These are phyloP conservation scores for Ophion costatus DNA, from an alignment of 2,888 invertebrate genomes.

Conservation along the genomic window DNA sequence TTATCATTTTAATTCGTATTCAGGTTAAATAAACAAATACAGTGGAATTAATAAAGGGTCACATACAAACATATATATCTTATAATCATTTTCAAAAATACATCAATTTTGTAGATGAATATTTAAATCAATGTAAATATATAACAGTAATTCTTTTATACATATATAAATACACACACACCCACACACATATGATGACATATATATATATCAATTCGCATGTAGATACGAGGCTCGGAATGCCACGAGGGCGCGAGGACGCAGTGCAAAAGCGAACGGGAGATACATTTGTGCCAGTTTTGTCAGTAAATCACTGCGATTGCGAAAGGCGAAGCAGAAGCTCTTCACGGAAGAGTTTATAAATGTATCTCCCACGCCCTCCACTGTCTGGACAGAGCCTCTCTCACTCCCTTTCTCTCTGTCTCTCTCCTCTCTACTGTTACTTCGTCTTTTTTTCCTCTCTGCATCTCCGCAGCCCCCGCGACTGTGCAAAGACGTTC, in stretches of 20 bases:
- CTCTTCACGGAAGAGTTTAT: conserved; percentile 77
- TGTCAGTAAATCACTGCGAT: conserved; percentile 75
- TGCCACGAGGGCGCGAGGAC: too few relatives aligned
- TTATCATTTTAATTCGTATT: too few relatives aligned
- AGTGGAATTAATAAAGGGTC: too few relatives aligned
- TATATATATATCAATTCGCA: too few relatives aligned
- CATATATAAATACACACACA: background rate
- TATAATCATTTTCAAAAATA: too few relatives aligned
- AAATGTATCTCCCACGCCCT: conserved; percentile 82
- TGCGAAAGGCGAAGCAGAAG: conserved; percentile 60
- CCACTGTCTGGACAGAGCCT: conserved; percentile 75
- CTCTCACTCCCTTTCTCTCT: conserved; percentile 14
- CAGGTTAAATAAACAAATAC: too few relatives aligned
- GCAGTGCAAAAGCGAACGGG: conserved; percentile 12
- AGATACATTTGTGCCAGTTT: conserved; percentile 56
- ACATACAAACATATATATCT: too few relatives aligned
- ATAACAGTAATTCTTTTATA: too few relatives aligned
- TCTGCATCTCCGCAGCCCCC: background rate
- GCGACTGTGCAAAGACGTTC: background rate
- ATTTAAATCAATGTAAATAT: too few relatives aligned
- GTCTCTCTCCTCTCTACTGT: conserved; percentile 21
- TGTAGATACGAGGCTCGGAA: too few relatives aligned
- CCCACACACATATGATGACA: background rate
- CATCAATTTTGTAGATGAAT: too few relatives aligned
- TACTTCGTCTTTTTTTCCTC: conserved; percentile 38